Evolutionary conservation across 2,797 vertebrate genomes (phyloP).

Genomic region (Enteromius treurensis): DNA sequence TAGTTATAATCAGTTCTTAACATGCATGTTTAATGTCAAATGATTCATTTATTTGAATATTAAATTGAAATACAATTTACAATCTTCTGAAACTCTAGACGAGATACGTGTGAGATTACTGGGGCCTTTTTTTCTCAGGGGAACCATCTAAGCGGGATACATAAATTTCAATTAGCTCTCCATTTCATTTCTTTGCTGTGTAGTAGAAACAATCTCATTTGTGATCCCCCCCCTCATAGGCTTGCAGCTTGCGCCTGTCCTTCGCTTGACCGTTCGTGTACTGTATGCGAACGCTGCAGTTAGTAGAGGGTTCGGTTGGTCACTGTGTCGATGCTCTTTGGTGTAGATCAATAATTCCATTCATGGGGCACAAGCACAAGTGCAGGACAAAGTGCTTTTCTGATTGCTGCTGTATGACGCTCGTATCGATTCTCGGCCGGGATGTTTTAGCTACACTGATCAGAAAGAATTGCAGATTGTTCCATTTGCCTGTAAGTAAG

Average conservation of each 20-base stretch:
- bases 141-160: not conserved
- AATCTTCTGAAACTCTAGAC: not conserved
- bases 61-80: too few species aligned
- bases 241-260: slow-evolving; percentile 30
- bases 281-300: slow-evolving; percentile 25
- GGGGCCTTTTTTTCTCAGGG: not conserved
- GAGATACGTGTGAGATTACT: not conserved
- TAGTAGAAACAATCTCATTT: not conserved
- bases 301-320: slow-evolving; percentile 42
- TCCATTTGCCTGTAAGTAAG: slow-evolving; percentile 37
- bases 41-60: too few species aligned
- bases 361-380: slow-evolving; percentile 48
- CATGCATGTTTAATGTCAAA: too few species aligned
- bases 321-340: slow-evolving; percentile 34
- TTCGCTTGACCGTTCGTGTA: slow-evolving; percentile 19
- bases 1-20: not conserved
- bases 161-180: not conserved
- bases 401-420: slow-evolving; percentile 55
- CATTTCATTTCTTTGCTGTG: slow-evolving; percentile 4
- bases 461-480: slow-evolving; percentile 51
- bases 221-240: not conserved
- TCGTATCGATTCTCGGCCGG: slow-evolving; percentile 49
- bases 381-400: slow-evolving; percentile 56
- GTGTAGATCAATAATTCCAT: slow-evolving; percentile 53
- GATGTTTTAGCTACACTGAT: slow-evolving; percentile 58